These are phyloP conservation scores for Bovichtus variegatus DNA, from an alignment of 2,797 vertebrate species.

Conservation along the genomic window DNA sequence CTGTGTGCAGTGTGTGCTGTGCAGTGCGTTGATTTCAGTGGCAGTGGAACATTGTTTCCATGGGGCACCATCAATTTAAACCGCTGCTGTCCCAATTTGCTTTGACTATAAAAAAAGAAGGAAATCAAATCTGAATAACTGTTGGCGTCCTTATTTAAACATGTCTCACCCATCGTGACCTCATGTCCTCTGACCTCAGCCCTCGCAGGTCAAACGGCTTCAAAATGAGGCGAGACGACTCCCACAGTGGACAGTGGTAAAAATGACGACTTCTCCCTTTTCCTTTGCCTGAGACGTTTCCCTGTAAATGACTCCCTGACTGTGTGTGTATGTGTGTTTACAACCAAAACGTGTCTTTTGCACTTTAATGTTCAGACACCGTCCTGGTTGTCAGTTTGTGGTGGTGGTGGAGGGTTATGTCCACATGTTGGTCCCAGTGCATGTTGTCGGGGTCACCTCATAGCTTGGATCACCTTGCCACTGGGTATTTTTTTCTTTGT, in stretches of 20 bases:
- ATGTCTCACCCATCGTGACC: conserved; percentile 24
- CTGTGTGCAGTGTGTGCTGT: conserved; percentile 77
- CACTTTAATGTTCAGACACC: conserved; percentile 7
- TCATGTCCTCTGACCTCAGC: conserved; percentile 69
- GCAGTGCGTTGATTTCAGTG: conserved; percentile 54
- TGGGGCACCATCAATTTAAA: not conserved
- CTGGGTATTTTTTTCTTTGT: no score
- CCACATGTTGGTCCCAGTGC: conserved; percentile 11
- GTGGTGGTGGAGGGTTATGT: conserved; percentile 20
- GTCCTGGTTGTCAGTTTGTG: conserved; percentile 16
- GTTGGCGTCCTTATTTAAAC: not conserved
- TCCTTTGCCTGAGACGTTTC: conserved; percentile 46
- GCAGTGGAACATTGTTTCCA: conserved; percentile 17
- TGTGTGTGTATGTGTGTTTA: conserved; percentile 49
- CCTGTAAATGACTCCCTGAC: conserved; percentile 46
- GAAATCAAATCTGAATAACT: not conserved
- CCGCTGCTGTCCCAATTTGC: not conserved
- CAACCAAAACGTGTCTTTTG: not conserved
- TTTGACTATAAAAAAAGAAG: not conserved
- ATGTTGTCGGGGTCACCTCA: conserved; percentile 18
- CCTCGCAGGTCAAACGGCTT: conserved; percentile 78
- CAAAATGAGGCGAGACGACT: conserved; percentile 75
- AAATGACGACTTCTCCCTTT: conserved; percentile 61
- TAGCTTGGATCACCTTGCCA: conserved; percentile 18
- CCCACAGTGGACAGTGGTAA: conserved; percentile 67